Base-by-base conservation (phyloP, 2,888 invertebrate genomes). In the Chironomus riparius region DNA sequence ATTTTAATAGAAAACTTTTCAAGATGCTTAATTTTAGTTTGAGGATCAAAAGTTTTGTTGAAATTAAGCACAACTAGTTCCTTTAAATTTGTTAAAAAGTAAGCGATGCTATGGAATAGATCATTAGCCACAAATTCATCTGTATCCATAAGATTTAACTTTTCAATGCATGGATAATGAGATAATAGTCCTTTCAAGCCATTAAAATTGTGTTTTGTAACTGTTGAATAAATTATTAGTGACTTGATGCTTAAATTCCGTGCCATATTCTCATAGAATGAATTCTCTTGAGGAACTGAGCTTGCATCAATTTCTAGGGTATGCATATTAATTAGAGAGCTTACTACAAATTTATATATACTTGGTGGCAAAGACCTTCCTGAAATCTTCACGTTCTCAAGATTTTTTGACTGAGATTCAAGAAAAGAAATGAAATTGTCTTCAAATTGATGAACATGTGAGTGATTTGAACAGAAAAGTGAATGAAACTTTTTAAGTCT, bases 1-100 rank as follows among this genome's bases (percentile, higher is more conserved):
- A 72, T 62, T 72, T 15, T 72, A 4, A 72, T 61, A 1, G 72
- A 72, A 47, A 72, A 72, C 4, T 3, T 7, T 18, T 72, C 38
- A 1, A 72, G 28, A 12, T 18, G 15, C 7, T 22, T 28, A 4
- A 72, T 22, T 6, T 6, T 47, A 0, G 21, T 2, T 10, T 28
- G 13, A 1, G 24, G 18, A 2, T 5, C 12, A n/a, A 62, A 62
- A 2, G n/a, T 10, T 18, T 13, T n/a, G 6, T 24, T 12, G 61
- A 72, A 50, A 18, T 72, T 72, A 4, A 72, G 24, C 2, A 72
- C n/a, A 15, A 62, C 61, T 15, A 72, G 18, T 15, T 38, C 7
- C 12, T 15, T 7, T 4, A 72, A n/a, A 21, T 28, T 61, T n/a
- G 6, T 3, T 12, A 72, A 62, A 2, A 18, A 4, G 5, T 4